phyloP scores from a whole-genome alignment of 2,797 vertebrate species.

The Pitangus sulphuratus region DNA sequence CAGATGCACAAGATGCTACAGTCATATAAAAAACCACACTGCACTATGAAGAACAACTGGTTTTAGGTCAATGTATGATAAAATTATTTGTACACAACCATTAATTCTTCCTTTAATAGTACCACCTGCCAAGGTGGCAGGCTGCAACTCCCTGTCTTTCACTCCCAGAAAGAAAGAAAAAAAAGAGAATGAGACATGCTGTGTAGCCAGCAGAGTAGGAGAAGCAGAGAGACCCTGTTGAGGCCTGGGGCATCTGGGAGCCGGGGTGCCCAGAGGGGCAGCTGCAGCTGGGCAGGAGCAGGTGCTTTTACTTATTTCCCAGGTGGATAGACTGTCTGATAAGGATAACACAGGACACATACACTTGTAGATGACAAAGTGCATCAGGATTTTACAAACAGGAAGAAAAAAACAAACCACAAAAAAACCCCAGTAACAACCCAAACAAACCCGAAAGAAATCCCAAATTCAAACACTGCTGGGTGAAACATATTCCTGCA shows the following conservation, averaged over 20 bases:
- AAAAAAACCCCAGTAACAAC: background rate
- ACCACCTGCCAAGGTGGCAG: background rate
- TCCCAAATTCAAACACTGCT: background rate
- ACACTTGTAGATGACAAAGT: background rate
- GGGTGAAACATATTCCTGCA: background rate
- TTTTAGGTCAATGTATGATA: background rate
- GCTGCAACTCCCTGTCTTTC: background rate
- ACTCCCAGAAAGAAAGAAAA: background rate
- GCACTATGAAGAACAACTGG: background rate
- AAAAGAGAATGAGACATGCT: background rate
- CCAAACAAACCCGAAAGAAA: background rate
- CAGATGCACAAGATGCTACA: background rate
- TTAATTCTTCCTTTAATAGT: background rate
- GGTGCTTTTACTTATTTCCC: background rate
- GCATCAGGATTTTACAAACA: background rate
- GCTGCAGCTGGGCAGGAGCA: background rate
- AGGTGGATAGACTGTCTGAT: no score
- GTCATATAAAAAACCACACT: background rate
- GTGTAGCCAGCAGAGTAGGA: background rate
- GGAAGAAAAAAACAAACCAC: background rate
- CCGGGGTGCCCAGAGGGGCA: accelerated
- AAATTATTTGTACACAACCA: background rate
- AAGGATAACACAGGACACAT: background rate
- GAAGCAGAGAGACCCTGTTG: background rate
- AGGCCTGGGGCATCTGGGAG: background rate